A percentile compares a stretch with the other conserved stretches of the same genome.
phyloP scores from a whole-genome alignment of 2,888 invertebrate species.

The Nematopogon swammerdamellus region DNA sequence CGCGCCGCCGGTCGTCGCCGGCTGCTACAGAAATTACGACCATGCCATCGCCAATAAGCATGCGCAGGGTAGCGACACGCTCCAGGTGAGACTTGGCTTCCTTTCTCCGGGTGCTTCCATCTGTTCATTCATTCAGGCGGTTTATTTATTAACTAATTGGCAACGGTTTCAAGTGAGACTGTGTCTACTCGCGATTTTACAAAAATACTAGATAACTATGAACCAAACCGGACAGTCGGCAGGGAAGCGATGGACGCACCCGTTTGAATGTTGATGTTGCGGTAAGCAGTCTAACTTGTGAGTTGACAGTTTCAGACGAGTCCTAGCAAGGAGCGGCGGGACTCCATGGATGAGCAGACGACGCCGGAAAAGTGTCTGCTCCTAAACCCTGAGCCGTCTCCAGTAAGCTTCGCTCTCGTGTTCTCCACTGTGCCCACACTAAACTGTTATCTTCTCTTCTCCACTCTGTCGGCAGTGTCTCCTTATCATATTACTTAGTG shows the following conservation, averaged over 20 bases:
- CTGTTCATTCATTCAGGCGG: background rate
- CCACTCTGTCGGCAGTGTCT: no score
- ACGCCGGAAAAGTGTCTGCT: conserved; percentile 53
- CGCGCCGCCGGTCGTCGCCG: conserved; percentile 68
- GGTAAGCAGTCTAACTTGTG: conserved; percentile 19
- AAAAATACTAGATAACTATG: no score
- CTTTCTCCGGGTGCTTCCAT: background rate
- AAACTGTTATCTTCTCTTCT: background rate
- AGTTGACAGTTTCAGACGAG: conserved; percentile 50
- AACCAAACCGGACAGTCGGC: no score
- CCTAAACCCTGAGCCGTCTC: conserved; percentile 48
- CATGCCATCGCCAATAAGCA: conserved; percentile 53
- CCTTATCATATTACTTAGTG: no score
- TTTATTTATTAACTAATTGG: no score
- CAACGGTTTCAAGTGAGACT: no score
- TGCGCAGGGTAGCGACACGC: conserved; percentile 32
- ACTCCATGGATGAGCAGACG: conserved; percentile 40
- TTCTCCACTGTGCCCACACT: background rate
- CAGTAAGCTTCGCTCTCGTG: conserved; percentile 33
- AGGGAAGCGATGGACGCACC: no score
- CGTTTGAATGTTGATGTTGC: no score
- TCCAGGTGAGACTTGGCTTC: conserved; percentile 29
- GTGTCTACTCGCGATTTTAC: no score
- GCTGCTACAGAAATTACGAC: conserved; percentile 78
- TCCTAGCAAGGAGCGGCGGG: conserved; percentile 45